Percentiles rank a stretch among this genome's conserved stretches.
Conservation (phyloP, 2,113 vertebrate genomes). For the Tamias sibiricus region DNA sequence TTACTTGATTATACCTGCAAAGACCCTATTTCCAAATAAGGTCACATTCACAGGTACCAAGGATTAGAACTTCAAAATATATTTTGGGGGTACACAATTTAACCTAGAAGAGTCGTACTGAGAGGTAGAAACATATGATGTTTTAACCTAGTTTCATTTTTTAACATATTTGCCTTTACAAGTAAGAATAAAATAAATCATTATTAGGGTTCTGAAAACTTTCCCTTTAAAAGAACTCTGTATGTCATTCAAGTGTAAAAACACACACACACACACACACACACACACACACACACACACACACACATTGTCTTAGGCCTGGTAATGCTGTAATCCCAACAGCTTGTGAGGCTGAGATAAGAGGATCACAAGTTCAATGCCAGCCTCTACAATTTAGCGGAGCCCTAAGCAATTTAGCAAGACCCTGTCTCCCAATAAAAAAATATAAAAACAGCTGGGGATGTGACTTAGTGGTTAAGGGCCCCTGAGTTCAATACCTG, state of each 20-base stretch:
- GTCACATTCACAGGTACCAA: background rate
- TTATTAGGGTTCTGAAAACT: background rate
- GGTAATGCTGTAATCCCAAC: too few relatives aligned
- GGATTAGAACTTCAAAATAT: background rate
- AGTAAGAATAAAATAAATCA: background rate
- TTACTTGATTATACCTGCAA: background rate
- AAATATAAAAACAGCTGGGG: too few relatives aligned
- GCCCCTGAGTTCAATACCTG: too few relatives aligned
- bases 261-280: too few relatives aligned
- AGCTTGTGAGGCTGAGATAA: too few relatives aligned
- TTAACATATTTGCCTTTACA: background rate
- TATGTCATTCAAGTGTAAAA: background rate
- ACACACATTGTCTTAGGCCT: background rate
- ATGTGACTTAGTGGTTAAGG: too few relatives aligned
- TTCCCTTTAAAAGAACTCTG: background rate
- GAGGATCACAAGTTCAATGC: too few relatives aligned
- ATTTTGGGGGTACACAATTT: background rate
- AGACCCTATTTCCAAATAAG: background rate
- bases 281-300: too few relatives aligned
- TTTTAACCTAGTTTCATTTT: conserved; percentile 16
- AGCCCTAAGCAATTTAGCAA: too few relatives aligned
- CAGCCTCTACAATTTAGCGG: too few relatives aligned
- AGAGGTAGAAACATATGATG: background rate
- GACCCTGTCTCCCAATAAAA: too few relatives aligned
- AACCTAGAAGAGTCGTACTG: background rate